Base-by-base conservation (phyloP, 2,888 invertebrate species). In the Rhagium mordax region DNA sequence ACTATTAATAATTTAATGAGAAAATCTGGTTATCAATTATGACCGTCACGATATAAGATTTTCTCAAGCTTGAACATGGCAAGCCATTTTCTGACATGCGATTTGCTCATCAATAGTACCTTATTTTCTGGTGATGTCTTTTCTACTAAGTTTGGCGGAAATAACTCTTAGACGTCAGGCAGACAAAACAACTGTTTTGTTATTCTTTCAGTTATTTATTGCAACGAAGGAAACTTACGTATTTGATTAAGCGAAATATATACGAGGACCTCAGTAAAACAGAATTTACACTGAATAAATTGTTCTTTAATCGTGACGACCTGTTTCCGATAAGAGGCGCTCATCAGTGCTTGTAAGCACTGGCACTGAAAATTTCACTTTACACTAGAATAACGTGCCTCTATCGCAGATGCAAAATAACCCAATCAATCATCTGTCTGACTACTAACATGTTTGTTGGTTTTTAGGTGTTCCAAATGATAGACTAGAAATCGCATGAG, bases 21-120 rank as follows among this genome's bases (percentile, higher is more conserved):
- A 29, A 69, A 73, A 71, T 73, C 71, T 75, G 71, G 69, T 72
- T 72, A 74, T 74, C 76, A 76, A 74, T 74, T 74, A 76, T 72
- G 67, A 67, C 66, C 72, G 76, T 74, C 76, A 74, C 74, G 72
- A 74, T 62, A 70, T 57, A 20, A 55, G 70, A 71, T 74, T 69
- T 62, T 68, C 65, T 33, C 62, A 65, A 75, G 65, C 64, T 71
- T 74, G 57, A 72, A 69, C 70, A 61, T 61, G 51, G 71, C 66
- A 69, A 75, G 75, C 55, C 57, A 74, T 74, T 71, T 66, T 57
- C 55, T 57, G 69, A 71, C 75, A 75, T 73, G 75, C 75, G 69
- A 75, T 75, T 71, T 55, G 62, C 68, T 71, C 75, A 71, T 75
- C 73, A 73, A 75, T 73, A 71, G 69, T 68, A 47, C 61, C 69